Evolutionary conservation across 2,888 invertebrate genomes (phyloP).

Genomic region (Capitulum mitella): DNA sequence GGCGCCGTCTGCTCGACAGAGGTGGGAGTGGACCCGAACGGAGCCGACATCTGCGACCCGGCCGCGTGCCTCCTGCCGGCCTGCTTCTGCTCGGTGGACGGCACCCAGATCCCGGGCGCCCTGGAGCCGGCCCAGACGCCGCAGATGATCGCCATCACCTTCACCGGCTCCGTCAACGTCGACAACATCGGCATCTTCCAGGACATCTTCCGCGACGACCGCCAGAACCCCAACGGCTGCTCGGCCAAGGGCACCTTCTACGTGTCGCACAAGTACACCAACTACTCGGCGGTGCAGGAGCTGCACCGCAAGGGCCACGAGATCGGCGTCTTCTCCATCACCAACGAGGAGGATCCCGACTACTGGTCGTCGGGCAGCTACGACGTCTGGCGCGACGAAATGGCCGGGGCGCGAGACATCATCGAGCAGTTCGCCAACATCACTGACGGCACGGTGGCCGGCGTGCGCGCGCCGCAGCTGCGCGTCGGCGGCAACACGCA

Average conservation of each 20-base stretch:
- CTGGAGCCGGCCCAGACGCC: slow-evolving; percentile 40
- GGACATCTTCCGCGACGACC: slow-evolving; percentile 39
- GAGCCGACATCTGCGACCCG: slow-evolving; percentile 41
- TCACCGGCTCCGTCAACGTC: slow-evolving; percentile 42
- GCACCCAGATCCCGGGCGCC: slow-evolving; percentile 41
- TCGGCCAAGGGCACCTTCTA: slow-evolving; percentile 42
- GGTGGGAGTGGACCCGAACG: slow-evolving; percentile 42
- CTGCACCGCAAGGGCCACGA: slow-evolving; percentile 69
- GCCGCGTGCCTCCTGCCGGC: slow-evolving; percentile 41
- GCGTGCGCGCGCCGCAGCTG: slow-evolving; percentile 77
- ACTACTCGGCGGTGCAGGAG: slow-evolving; percentile 42
- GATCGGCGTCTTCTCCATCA: slow-evolving; percentile 83
- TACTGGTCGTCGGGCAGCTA: slow-evolving; percentile 82
- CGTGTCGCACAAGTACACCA: slow-evolving; percentile 42
- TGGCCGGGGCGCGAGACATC: slow-evolving; percentile 83
- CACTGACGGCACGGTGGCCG: slow-evolving; percentile 82
- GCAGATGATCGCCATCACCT: slow-evolving; percentile 43
- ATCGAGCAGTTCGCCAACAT: slow-evolving; percentile 71
- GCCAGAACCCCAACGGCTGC: slow-evolving; percentile 43
- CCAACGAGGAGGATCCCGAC: slow-evolving; percentile 83
- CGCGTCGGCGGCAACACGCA: slow-evolving; percentile 89
- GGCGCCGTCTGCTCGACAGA: too few species aligned
- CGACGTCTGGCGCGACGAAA: slow-evolving; percentile 88
- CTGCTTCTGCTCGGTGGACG: slow-evolving; percentile 43
- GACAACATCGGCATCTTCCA: slow-evolving; percentile 43